Evolutionary conservation across 2,888 invertebrate species (phyloP).

Genomic region (Torymus aiolomorphi): DNA sequence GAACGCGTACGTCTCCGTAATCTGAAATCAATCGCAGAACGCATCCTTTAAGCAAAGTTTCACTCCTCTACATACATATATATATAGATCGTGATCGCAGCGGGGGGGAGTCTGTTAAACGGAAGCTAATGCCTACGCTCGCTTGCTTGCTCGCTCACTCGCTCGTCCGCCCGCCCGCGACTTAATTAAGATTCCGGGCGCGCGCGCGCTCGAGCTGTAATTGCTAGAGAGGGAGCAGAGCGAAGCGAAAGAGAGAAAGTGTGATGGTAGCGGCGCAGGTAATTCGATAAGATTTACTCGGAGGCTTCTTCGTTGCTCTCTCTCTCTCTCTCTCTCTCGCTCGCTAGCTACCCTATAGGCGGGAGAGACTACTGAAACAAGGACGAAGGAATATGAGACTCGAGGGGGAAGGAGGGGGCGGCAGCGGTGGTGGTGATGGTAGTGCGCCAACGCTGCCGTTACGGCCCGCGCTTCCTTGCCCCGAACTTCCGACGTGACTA

Average conservation of each 20-base stretch:
- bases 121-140: constrained; percentile 9
- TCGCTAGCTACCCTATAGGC: no score
- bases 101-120: not conserved
- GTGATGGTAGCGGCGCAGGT: constrained; percentile 54
- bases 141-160: no score
- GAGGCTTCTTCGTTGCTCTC: constrained; percentile 31
- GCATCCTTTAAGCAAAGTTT: no score
- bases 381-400: constrained; percentile 54
- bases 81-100: no score
- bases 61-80: no score
- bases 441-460: no score
- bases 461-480: constrained; percentile 52
- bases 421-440: constrained; percentile 44
- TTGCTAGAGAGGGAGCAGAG: not conserved
- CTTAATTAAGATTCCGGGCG: constrained; percentile 69
- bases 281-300: constrained; percentile 72
- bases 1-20: constrained; percentile 97
- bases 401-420: constrained; percentile 29
- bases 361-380: constrained; percentile 48
- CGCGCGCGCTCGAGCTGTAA: constrained; percentile 29
- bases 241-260: not conserved
- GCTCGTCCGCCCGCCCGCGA: constrained; percentile 34
- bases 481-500: constrained; percentile 60
- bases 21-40: constrained; percentile 80
- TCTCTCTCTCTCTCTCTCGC: no score